These are phyloP conservation scores for Anastrepha obliqua DNA, from an alignment of 1,140 invertebrate species.

Conservation along the genomic window DNA sequence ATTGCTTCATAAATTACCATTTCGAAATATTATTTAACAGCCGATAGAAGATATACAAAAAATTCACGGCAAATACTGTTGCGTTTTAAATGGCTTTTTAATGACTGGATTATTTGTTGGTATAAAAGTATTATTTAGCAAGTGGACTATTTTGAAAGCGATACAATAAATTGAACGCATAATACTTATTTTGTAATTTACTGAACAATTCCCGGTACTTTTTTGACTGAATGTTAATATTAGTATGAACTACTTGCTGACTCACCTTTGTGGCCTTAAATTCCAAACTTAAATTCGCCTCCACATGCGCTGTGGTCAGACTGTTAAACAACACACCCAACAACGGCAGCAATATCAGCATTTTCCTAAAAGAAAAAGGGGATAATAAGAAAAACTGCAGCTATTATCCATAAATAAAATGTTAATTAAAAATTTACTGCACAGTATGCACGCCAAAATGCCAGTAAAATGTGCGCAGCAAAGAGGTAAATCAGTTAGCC, in stretches of 20 bases:
- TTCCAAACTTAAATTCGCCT: constrained; percentile 69
- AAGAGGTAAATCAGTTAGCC: not conserved
- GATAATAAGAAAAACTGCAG: constrained; percentile 18
- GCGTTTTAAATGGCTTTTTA: too few relatives aligned
- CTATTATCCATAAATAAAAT: not conserved
- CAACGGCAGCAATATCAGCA: constrained; percentile 72
- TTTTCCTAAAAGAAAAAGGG: constrained; percentile 65
- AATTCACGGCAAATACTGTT: too few relatives aligned
- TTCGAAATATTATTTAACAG: too few relatives aligned
- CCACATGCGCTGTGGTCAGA: constrained; percentile 67
- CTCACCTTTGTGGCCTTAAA: constrained; percentile 72
- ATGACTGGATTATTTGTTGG: too few relatives aligned
- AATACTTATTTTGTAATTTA: too few relatives aligned
- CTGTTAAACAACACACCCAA: constrained; percentile 68
- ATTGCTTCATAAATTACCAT: too few relatives aligned
- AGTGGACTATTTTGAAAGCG: too few relatives aligned
- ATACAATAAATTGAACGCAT: too few relatives aligned
- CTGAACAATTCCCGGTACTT: too few relatives aligned
- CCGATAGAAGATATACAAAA: too few relatives aligned
- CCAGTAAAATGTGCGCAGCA: not conserved
- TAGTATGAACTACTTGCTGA: constrained; percentile 20
- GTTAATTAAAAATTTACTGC: not conserved
- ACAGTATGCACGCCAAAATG: not conserved
- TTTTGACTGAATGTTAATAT: too few relatives aligned
- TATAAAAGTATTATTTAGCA: too few relatives aligned